phyloP scores from a whole-genome alignment of 1,140 invertebrate species.

The Kradibia gibbosae region DNA sequence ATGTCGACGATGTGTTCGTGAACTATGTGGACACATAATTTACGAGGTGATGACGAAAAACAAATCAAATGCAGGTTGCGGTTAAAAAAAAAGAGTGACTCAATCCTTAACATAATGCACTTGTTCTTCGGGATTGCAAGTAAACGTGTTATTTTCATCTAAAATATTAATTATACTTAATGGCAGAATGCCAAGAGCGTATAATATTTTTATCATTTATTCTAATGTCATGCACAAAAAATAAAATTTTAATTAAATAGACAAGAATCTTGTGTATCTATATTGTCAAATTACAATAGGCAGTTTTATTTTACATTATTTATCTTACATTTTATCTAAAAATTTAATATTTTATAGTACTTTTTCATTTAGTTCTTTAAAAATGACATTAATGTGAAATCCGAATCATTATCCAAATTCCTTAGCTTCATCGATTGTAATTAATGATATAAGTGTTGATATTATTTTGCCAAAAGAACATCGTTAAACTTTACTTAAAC shows the following conservation, averaged over 20 bases:
- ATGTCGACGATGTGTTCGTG: conserved; percentile 6
- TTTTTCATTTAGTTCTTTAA: background rate
- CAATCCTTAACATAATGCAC: conserved; percentile 15
- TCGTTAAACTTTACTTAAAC: no score
- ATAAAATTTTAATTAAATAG: background rate
- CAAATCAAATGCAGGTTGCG: background rate
- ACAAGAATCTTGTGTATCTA: background rate
- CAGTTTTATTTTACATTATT: background rate
- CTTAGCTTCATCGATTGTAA: background rate
- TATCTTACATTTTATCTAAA: background rate
- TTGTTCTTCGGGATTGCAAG: background rate
- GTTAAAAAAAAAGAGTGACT: background rate
- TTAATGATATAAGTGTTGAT: background rate
- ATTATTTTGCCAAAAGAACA: no score
- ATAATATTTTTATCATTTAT: conserved; percentile 21
- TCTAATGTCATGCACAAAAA: background rate
- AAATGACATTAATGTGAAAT: background rate
- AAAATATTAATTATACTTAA: conserved; percentile 36
- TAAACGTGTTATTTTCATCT: conserved; percentile 34
- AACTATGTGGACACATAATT: conserved; percentile 11
- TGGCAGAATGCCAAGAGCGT: conserved; percentile 34
- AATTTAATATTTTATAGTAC: background rate
- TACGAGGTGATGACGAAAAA: conserved; percentile 1
- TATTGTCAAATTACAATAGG: background rate
- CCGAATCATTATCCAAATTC: background rate